Conservation (phyloP, 2,797 vertebrate genomes). For the Lerista edwardsae region DNA sequence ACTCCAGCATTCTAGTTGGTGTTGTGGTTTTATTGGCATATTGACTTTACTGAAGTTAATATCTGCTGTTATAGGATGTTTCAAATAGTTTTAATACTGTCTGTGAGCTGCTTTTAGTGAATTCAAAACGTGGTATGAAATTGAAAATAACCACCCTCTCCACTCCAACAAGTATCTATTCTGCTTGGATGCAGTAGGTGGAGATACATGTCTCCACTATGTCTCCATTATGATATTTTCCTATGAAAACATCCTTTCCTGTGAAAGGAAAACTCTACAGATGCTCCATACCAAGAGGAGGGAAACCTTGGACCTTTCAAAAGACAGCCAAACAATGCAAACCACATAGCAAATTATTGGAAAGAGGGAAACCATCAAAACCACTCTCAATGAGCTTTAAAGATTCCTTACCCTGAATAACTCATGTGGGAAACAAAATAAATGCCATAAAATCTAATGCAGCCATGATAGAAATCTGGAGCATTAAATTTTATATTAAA, state of each 20-base stretch:
- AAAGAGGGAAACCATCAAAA: neutral
- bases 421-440: conserved; percentile 28
- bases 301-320: neutral
- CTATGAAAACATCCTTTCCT: too few species aligned
- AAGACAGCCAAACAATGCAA: conserved; percentile 14
- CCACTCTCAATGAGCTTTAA: neutral
- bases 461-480: conserved; percentile 18
- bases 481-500: conserved; percentile 48
- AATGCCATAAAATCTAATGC: conserved; percentile 21
- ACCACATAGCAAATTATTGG: neutral
- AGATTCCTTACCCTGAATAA: conserved; percentile 14
- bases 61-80: neutral
- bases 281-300: neutral
- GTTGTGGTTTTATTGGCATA: neutral
- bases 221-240: too few species aligned
- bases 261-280: neutral
- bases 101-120: neutral
- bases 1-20: too few species aligned
- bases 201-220: neutral
- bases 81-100: neutral
- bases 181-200: neutral
- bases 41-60: neutral
- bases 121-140: neutral
- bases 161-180: neutral
- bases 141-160: neutral